Evolutionary conservation across 2,113 vertebrate species (phyloP).

Genomic region (Gopherus flavomarginatus): DNA sequence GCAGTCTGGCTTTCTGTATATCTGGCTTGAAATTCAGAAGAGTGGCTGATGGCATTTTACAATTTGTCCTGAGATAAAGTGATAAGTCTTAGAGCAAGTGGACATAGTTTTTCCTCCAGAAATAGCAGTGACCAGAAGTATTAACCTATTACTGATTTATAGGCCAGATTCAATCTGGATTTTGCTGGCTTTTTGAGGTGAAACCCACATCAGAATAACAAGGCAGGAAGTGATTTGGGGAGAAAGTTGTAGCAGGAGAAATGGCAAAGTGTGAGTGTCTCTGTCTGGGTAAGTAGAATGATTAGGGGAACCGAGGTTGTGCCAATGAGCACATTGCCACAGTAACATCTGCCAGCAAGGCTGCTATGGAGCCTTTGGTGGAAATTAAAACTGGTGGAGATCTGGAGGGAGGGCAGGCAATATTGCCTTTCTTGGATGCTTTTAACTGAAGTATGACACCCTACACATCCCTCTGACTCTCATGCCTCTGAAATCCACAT

Average conservation of each 20-base stretch:
- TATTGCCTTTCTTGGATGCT: background rate
- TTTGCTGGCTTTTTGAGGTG: background rate
- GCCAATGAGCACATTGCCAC: background rate
- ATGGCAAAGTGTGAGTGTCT: background rate
- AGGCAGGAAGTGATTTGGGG: background rate
- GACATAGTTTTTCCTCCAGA: background rate
- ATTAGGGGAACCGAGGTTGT: background rate
- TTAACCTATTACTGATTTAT: background rate
- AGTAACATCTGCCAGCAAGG: background rate
- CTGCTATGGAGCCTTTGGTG: no score
- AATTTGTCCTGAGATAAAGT: background rate
- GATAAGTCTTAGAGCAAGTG: background rate
- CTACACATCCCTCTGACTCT: background rate
- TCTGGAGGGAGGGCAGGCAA: background rate
- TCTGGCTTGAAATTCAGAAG: background rate
- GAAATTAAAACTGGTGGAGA: background rate
- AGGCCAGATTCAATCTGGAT: background rate
- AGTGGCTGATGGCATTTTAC: background rate
- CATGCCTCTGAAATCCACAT: background rate
- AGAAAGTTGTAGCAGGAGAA: background rate
- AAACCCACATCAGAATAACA: background rate
- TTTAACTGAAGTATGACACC: background rate
- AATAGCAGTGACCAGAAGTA: no score
- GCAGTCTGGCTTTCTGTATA: background rate
- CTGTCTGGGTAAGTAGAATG: background rate